Evolutionary conservation across 2,113 vertebrate genomes (phyloP).

Genomic region (Istiophorus platypterus): DNA sequence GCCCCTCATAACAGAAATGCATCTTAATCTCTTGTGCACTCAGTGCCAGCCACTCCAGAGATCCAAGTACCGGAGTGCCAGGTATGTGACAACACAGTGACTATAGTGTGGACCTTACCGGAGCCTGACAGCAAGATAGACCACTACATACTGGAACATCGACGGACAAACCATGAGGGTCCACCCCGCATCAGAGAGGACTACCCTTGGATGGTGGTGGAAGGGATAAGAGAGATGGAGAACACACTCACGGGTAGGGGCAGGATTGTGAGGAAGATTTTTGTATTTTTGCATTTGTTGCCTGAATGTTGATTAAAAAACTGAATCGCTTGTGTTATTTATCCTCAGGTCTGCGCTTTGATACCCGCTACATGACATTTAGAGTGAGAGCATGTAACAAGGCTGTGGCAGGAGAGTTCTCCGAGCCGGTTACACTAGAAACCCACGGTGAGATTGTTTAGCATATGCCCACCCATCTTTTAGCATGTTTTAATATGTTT

Average conservation of each 20-base stretch:
- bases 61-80: constrained; percentile 90
- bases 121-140: constrained; percentile 93
- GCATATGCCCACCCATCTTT: no score
- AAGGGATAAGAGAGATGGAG: constrained; percentile 90
- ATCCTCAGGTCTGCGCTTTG: constrained; percentile 88
- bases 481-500: no score
- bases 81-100: constrained; percentile 94
- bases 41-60: constrained; percentile 92
- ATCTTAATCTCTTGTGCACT: constrained; percentile 6
- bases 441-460: constrained; percentile 86
- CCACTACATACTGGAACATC: constrained; percentile 93
- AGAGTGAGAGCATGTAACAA: constrained; percentile 96
- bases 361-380: constrained; percentile 95
- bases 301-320: not conserved
- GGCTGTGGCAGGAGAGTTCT: constrained; percentile 96
- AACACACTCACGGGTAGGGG: constrained; percentile 88
- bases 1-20: not conserved
- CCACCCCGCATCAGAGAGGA: constrained; percentile 92
- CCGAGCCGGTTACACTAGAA: constrained; percentile 91
- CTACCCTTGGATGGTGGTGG: constrained; percentile 97
- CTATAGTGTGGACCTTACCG: constrained; percentile 88
- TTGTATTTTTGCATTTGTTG: not conserved
- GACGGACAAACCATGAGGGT: constrained; percentile 93
- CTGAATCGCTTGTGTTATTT: not conserved
- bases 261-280: not conserved